These are phyloP conservation scores for Temnothorax unifasciatus DNA, from an alignment of 2,888 invertebrate genomes.

Conservation along the genomic window DNA sequence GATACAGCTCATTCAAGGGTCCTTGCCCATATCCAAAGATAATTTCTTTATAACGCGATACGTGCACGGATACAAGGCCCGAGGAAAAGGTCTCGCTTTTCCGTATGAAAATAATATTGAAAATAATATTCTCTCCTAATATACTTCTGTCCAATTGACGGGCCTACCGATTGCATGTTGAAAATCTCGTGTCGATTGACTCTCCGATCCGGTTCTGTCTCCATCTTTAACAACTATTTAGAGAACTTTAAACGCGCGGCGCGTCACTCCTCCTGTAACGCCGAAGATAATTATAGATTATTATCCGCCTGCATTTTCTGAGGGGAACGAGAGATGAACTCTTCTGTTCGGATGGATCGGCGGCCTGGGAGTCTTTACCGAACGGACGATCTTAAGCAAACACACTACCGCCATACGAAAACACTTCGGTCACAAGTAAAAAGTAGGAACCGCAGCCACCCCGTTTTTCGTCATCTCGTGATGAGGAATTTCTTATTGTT, in stretches of 20 bases:
- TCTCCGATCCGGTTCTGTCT: constrained; percentile 45
- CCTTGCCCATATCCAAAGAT: constrained; percentile 68
- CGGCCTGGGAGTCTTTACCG: constrained; percentile 64
- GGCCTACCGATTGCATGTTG: not conserved
- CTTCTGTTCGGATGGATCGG: constrained; percentile 56
- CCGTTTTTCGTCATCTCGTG: constrained; percentile 37
- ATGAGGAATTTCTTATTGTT: constrained; percentile 21
- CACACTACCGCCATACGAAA: constrained; percentile 63
- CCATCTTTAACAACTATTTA: constrained; percentile 58
- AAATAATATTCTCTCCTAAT: not conserved
- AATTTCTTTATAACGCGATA: constrained; percentile 44
- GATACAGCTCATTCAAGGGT: constrained; percentile 68
- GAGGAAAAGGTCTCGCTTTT: not conserved
- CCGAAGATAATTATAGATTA: constrained; percentile 75
- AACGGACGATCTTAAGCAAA: constrained; percentile 68
- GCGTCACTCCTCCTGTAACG: constrained; percentile 38
- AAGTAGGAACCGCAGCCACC: constrained; percentile 34
- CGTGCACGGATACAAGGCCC: constrained; percentile 1
- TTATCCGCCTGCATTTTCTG: constrained; percentile 65
- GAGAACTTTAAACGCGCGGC: constrained; percentile 30
- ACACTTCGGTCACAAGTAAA: constrained; percentile 56
- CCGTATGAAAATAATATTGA: constrained; percentile 2
- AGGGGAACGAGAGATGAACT: constrained; percentile 66
- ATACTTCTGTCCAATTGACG: not conserved
- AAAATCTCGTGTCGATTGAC: constrained; percentile 29